These are phyloP conservation scores for Cephalopterus ornatus DNA, from an alignment of 2,113 vertebrate genomes.

Conservation along the genomic window DNA sequence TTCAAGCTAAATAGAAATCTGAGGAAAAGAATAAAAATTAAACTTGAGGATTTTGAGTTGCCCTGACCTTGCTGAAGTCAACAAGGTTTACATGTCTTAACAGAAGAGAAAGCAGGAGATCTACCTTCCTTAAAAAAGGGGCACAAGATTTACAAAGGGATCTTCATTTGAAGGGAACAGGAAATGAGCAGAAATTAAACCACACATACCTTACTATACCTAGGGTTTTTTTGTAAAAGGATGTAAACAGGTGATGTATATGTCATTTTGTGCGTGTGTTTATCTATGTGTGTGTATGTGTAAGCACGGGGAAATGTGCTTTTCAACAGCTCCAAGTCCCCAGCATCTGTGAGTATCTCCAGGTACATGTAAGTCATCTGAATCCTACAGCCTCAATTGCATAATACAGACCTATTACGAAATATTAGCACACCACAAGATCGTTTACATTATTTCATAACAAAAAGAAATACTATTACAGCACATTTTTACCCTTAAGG, in stretches of 20 bases:
- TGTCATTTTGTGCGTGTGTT: background rate
- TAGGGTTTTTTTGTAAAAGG: background rate
- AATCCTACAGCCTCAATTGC: constrained; percentile 31
- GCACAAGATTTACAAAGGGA: background rate
- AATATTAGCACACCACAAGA: constrained; percentile 34
- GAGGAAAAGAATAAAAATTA: background rate
- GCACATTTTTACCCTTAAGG: constrained; percentile 50
- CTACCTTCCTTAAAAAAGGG: background rate
- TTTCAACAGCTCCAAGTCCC: background rate
- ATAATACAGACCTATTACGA: constrained; percentile 32
- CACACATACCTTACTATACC: background rate
- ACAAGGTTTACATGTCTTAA: background rate
- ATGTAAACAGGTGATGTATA: background rate
- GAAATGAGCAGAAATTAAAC: background rate
- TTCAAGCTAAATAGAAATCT: background rate
- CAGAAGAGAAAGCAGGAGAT: background rate
- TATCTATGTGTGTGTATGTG: background rate
- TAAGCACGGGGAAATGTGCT: background rate
- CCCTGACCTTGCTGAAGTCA: background rate
- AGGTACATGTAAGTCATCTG: background rate
- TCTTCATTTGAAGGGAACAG: background rate
- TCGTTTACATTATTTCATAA: constrained; percentile 63
- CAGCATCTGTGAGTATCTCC: background rate
- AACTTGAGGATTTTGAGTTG: background rate
- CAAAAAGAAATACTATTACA: constrained; percentile 46